Base-by-base conservation (phyloP, 2,113 vertebrate species). In the Misgurnus anguillicaudatus region DNA sequence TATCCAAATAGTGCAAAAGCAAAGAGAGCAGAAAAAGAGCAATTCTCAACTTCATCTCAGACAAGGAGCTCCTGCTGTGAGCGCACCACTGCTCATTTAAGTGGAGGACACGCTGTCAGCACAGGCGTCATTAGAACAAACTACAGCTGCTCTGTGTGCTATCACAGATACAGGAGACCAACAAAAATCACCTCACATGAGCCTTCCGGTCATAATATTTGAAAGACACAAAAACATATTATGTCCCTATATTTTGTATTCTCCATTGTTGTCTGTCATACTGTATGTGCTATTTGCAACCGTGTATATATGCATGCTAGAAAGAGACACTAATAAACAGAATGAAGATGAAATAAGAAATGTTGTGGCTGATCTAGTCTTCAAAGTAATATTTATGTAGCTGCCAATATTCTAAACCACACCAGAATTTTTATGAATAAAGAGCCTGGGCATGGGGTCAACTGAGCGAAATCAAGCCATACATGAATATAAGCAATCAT, bases 81-180 rank as follows among this genome's bases (percentile, higher is more conserved):
- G 48, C 13, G 38, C 70, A 65, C 66, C 74, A 68, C 74, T 85
- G 81, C 39, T 82, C 80, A 80, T 85, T 82, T 85, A 60, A 51
- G 84, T 53, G 63, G 39, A 42, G 42, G 80, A 48, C 75, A 16
- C 36, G 71, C 69, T 78, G 41, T 85, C 84, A 82, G 64, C 69
- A 17, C 57, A 2, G 41, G 31, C 74, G 77, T 79, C 77, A 74
- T 73, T 77, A 82, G 77, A 19, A 82, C 73, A 64, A 73, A 64
- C 78, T 75, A 79, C 14, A 61, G 60, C 75, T 60, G 19, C 75
- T 76, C 53, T 58, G 73, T 69, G 78, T 55, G 74, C 66, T 77
- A 64, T 39, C 58, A 4, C 63, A 83, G 42, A 80, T 39, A 64
- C 66, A 53, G 72, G 9, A 7, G 39, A 53, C 21, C 60, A 42